Base-by-base conservation (phyloP, 2,888 invertebrate species). In the Poecilus cupreus region DNA sequence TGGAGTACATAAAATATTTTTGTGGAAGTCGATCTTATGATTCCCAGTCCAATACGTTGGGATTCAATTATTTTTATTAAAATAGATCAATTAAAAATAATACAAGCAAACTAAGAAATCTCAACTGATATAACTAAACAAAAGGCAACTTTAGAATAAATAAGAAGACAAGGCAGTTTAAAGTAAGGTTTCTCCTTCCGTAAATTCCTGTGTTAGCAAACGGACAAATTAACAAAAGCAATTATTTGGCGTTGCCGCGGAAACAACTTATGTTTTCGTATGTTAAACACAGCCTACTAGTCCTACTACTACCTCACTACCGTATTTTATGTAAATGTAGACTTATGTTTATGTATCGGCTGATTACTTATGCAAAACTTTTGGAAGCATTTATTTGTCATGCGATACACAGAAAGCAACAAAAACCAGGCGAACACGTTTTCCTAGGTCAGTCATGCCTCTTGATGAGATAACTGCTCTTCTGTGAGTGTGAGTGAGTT, bases 381-480 rank as follows among this genome's bases (percentile, higher is more conserved):
- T 81, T 81, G 81, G 81, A 75, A 81, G 81, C 81, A 81, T 81
- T 81, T 81, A 81, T 81, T 81, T 81, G 81, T 81, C 81, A 81
- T 81, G 81, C 81, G 75, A 81, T 81, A 81, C 49, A 80, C 57
- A 80, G 74, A 74, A 57, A 54, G 51, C 57, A 54, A 74, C 39
- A 80, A 77, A 77, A 75, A 75, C 43, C 32, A 13, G 51, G 54
- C 32, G 49, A 75, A 75, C 75, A 54, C 75, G 75, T 75, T 75
- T 75, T 51, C 75, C 75, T 75, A 75, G 75, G 75, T 75, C 75
- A 75, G 75, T 75, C 75, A 70, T 70, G 18, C 16, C 37, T 11
- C 75, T 68, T 46, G 70, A 70, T 70, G 75, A 75, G 75, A 75
- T 75, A 75, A 75, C 75, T 51, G 54, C 26, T 43, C 13, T 32